These are phyloP conservation scores for Panopea generosa DNA, from an alignment of 2,888 invertebrate species.

Conservation along the genomic window DNA sequence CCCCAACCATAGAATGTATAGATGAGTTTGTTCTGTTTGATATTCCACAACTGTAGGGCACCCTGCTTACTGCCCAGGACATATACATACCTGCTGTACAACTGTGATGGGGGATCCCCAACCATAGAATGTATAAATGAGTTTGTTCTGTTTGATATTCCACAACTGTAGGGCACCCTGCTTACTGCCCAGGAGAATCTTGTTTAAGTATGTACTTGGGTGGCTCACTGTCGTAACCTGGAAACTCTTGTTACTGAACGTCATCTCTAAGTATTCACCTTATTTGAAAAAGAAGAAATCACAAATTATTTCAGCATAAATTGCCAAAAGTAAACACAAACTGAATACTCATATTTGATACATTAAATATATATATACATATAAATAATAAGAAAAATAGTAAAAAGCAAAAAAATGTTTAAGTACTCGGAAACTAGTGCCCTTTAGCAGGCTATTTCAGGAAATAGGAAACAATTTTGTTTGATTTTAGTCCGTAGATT, in stretches of 20 bases:
- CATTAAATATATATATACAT: too few relatives aligned
- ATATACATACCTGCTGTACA: slow-evolving; percentile 89
- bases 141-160: slow-evolving; percentile 91
- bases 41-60: too few relatives aligned
- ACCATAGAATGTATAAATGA: slow-evolving; percentile 90
- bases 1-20: too few relatives aligned
- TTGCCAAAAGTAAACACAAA: not conserved
- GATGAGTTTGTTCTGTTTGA: too few relatives aligned
- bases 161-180: slow-evolving; percentile 95
- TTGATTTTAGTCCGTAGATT: too few relatives aligned
- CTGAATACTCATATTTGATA: not conserved
- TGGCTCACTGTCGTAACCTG: slow-evolving; percentile 93
- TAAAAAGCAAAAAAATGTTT: too few relatives aligned
- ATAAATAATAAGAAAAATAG: too few relatives aligned
- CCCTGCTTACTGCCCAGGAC: too few relatives aligned
- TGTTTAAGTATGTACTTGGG: slow-evolving; percentile 97
- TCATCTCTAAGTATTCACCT: slow-evolving; percentile 84
- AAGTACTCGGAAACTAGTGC: too few relatives aligned
- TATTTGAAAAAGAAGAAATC: not conserved
- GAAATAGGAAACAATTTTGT: too few relatives aligned
- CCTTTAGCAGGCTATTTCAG: too few relatives aligned
- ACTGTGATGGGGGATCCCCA: slow-evolving; percentile 91
- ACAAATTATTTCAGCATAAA: too few relatives aligned
- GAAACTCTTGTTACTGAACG: slow-evolving; percentile 88
- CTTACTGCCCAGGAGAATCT: slow-evolving; percentile 94